Base-by-base conservation (phyloP, 2,113 vertebrate genomes). In the Trichomycterus rosablanca region DNA sequence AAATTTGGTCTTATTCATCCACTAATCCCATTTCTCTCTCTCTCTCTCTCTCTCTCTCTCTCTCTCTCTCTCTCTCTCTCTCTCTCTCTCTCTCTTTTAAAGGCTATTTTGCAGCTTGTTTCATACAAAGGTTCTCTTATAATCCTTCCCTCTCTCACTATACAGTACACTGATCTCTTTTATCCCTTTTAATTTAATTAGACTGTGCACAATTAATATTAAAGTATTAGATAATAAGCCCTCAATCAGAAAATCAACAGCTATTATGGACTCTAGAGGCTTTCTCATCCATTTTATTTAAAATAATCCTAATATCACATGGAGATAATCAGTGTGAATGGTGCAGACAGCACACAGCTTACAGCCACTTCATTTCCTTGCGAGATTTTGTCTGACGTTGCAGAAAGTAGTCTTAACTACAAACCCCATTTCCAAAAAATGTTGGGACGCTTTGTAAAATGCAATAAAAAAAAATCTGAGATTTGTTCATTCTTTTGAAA, bases 131-230 rank as follows among this genome's bases (percentile, higher is more conserved):
- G 51, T 20, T 62, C 58, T 34, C 46, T 30, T 9, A 18, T 72
- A 72, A 72, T 72, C 69, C 66, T 51, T 66, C 62, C 56, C 59
- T 63, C 42, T 18, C 28, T 50, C 18, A 12, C 12, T 12, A 35
- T 35, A 2, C 2, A 2, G 34, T 35, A 8, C 1, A 8, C 53
- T 18, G 50, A 19, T 54, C 40, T 53, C 57, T 55, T 43, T 72
- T 70, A 54, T 66, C 66, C 78, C 70, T 78, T 77, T 85, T 83
- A 78, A 86, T 84, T 81, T 79, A 82, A 86, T 86, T 84, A 80
- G 76, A 80, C 65, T 77, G 76, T 70, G 75, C 63, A 70, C 72
- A 72, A 81, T 84, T 83, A 84, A 82, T 83, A 81, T 84, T 80
- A 83, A 76, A 78, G 72, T 77, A 81, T 86, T 82, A 83, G 72